phyloP scores from a whole-genome alignment of 2,888 invertebrate genomes.

The Alloscopus bannaensis region DNA sequence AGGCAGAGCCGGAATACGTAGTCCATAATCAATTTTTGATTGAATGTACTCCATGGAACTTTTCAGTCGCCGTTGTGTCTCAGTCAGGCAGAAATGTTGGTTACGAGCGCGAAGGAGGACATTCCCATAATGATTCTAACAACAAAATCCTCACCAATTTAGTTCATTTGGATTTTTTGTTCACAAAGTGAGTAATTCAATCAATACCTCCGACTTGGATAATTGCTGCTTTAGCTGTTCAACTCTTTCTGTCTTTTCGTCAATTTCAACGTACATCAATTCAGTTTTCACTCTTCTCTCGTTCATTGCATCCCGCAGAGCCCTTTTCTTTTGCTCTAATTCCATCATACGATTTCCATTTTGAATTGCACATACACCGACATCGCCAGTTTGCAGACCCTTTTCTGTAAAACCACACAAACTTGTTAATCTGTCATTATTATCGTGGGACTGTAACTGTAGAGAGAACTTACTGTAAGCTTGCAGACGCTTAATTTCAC shows the following conservation, averaged over 20 bases:
- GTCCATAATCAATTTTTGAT: slow-evolving; percentile 43
- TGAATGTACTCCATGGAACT: slow-evolving; percentile 28
- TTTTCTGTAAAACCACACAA: slow-evolving; percentile 16
- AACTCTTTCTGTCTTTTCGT: slow-evolving; percentile 24
- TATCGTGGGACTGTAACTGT: no score
- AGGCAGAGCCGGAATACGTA: slow-evolving; percentile 12
- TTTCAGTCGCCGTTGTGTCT: slow-evolving; percentile 25
- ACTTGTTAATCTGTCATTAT: no score
- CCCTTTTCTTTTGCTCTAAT: slow-evolving; percentile 26
- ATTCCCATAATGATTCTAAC: no score
- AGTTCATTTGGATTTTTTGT: no score
- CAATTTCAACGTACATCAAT: slow-evolving; percentile 17
- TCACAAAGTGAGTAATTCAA: no score
- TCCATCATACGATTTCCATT: slow-evolving; percentile 27
- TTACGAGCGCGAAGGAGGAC: no score
- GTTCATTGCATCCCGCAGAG: slow-evolving; percentile 12
- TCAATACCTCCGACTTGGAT: slow-evolving; percentile 16
- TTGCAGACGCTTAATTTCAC: slow-evolving; percentile 11
- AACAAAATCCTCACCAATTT: no score
- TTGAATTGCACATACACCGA: slow-evolving; percentile 13
- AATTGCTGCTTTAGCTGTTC: slow-evolving; percentile 12
- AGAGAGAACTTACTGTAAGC: slow-evolving; percentile 31
- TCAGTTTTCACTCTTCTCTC: slow-evolving; percentile 8
- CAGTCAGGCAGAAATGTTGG: no score
- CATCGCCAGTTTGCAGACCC: slow-evolving; percentile 24